Evolutionary conservation across 1,140 invertebrate genomes (phyloP).

Genomic region (Vollenhovia emeryi): DNA sequence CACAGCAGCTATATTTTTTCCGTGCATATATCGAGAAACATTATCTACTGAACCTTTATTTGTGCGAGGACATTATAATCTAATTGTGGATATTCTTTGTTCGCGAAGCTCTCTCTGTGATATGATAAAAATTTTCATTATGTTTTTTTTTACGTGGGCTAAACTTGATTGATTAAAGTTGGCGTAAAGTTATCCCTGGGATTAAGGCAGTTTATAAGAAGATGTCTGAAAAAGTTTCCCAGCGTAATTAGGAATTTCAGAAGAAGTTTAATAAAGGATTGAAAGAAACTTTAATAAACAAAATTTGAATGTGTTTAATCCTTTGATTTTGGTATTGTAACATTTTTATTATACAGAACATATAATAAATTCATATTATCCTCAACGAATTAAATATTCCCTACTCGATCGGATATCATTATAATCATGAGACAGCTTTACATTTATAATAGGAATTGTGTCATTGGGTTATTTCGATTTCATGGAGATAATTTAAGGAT

Average conservation of each 20-base stretch:
- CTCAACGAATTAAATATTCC: not conserved
- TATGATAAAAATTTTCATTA: constrained; percentile 9
- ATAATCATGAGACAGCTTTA: not conserved
- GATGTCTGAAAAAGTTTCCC: not conserved
- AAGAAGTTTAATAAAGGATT: not conserved
- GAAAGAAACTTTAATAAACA: not conserved
- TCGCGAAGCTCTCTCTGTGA: not conserved
- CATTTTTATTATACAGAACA: not conserved
- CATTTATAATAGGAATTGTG: not conserved
- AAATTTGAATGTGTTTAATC: not conserved
- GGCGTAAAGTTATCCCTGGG: not conserved
- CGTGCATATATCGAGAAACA: not conserved
- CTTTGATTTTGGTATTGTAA: not conserved
- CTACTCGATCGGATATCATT: not conserved
- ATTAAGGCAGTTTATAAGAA: not conserved
- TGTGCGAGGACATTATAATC: not conserved
- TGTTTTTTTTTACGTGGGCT: not conserved
- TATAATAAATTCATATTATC: not conserved
- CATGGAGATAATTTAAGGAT: not conserved
- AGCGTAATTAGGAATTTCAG: not conserved
- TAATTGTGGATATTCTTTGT: constrained; percentile 26
- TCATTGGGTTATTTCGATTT: not conserved
- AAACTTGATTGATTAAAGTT: not conserved
- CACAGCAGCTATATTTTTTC: too few relatives aligned
- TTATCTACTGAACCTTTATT: constrained; percentile 1